These are phyloP conservation scores for Anarsia innoxiella DNA, from an alignment of 2,888 invertebrate species.

Conservation along the genomic window DNA sequence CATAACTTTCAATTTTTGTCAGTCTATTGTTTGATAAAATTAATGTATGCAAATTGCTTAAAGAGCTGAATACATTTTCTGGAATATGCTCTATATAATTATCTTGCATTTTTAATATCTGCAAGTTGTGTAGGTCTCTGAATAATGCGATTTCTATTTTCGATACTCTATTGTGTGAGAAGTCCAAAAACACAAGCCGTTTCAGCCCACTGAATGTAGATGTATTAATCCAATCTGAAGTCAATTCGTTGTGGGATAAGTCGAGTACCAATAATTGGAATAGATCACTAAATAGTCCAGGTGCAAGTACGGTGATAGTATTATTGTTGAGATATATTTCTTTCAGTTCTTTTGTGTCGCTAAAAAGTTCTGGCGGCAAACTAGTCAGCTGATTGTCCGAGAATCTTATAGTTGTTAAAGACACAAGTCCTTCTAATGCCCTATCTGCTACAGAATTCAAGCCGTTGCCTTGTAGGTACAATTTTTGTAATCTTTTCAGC, in stretches of 20 bases:
- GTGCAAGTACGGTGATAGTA: slow-evolving; percentile 85
- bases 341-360: slow-evolving; percentile 84
- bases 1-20: slow-evolving; percentile 82
- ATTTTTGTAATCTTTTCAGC: slow-evolving; percentile 80
- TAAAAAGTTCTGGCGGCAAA: slow-evolving; percentile 87
- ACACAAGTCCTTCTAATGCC: slow-evolving; percentile 83
- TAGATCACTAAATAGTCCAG: slow-evolving; percentile 85
- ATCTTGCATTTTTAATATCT: slow-evolving; percentile 86
- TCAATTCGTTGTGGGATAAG: slow-evolving; percentile 85
- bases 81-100: slow-evolving; percentile 85
- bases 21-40: slow-evolving; percentile 88
- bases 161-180: slow-evolving; percentile 84
- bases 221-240: slow-evolving; percentile 88
- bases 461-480: slow-evolving; percentile 86
- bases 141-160: slow-evolving; percentile 85
- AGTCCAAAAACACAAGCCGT: slow-evolving; percentile 83
- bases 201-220: slow-evolving; percentile 86
- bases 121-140: slow-evolving; percentile 84
- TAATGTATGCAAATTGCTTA: slow-evolving; percentile 86
- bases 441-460: slow-evolving; percentile 85
- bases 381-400: slow-evolving; percentile 87
- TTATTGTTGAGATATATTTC: slow-evolving; percentile 90
- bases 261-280: slow-evolving; percentile 84
- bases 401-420: slow-evolving; percentile 83
- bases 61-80: slow-evolving; percentile 85